Conservation (phyloP, 2,888 invertebrate species). For the Drosophila greeni region DNA sequence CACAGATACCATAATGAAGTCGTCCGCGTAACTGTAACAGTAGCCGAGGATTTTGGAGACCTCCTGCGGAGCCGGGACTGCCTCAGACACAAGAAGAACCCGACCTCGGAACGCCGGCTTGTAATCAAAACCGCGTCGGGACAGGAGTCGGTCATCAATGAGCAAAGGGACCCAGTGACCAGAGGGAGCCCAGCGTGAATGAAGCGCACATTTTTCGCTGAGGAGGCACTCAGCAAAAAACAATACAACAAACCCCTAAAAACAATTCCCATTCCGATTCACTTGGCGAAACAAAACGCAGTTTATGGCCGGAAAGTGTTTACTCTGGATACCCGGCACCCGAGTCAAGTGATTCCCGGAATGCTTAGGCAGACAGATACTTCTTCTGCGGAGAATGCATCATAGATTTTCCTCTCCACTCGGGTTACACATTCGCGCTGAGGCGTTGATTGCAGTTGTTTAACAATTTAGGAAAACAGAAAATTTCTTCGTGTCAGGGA, state of each 20-base stretch:
- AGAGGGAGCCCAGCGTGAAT: slow-evolving; percentile 36
- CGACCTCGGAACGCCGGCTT: slow-evolving; percentile 33
- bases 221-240: slow-evolving; percentile 47
- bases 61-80: slow-evolving; percentile 56
- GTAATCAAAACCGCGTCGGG: slow-evolving; percentile 57
- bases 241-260: background rate
- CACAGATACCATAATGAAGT: slow-evolving; percentile 48
- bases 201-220: slow-evolving; percentile 54
- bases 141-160: slow-evolving; percentile 56
- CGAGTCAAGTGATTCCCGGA: slow-evolving; percentile 64
- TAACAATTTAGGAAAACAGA: slow-evolving; percentile 34
- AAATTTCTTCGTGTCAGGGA: slow-evolving; percentile 39
- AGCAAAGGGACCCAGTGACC: slow-evolving; percentile 33
- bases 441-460: slow-evolving; percentile 47
- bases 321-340: slow-evolving; percentile 23
- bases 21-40: slow-evolving; percentile 66
- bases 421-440: slow-evolving; percentile 20
- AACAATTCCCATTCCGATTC: slow-evolving; percentile 30
- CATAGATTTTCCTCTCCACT: slow-evolving; percentile 26
- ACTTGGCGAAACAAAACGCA: slow-evolving; percentile 37
- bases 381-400: slow-evolving; percentile 26
- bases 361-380: slow-evolving; percentile 46
- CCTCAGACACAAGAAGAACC: slow-evolving; percentile 51
- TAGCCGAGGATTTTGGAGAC: slow-evolving; percentile 59
- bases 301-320: slow-evolving; percentile 56